Base-by-base conservation (phyloP, 2,888 invertebrate genomes). In the Ptychoptera contaminata region DNA sequence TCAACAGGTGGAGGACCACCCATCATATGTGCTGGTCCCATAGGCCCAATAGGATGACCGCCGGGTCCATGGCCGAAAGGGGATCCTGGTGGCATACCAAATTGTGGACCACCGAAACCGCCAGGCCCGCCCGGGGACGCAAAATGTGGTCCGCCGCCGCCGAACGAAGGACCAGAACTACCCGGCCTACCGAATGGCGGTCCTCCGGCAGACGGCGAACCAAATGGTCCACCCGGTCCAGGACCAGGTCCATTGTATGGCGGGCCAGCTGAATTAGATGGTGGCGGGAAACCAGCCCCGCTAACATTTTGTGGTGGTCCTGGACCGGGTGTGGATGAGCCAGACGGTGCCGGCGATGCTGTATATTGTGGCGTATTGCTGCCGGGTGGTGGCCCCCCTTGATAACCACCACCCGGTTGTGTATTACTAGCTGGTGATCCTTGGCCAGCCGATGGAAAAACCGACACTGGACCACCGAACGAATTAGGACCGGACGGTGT, bases 291-390 rank as follows among this genome's bases (percentile, higher is more conserved):
- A 50, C 67, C 71, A 48, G 68, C 69, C 48, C 67, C 66, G 44
- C 66, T 67, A 47, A 71, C 69, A 57, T 62, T 67, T 55, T 72
- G 73, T 43, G 77, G 75, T 46, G 76, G 76, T 44, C 73, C 74
- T 16, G 81, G 83, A 48, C 84, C 86, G 8, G 87, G 86, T 36
- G 87, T 85, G 53, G 86, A 86, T 42, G 81, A 75, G 57, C 78
- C 86, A 57, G 75, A 86, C 53, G 83, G 86, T 58, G 79, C 83
- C 56, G 88, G 88, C 51, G 86, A 86, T 58, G 86, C 84, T 56
- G 84, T 84, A 65, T 85, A 87, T 69, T 79, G 86, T 56, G 79
- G 86, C 58, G 74, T 86, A 63, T 72, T 83, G 59, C 77, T 83
- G 58, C 74, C 85, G 56, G 74, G 82, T 60, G 74, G 83, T 60